These are phyloP conservation scores for Festucalex cinctus DNA, from an alignment of 2,113 vertebrate genomes.

Conservation along the genomic window DNA sequence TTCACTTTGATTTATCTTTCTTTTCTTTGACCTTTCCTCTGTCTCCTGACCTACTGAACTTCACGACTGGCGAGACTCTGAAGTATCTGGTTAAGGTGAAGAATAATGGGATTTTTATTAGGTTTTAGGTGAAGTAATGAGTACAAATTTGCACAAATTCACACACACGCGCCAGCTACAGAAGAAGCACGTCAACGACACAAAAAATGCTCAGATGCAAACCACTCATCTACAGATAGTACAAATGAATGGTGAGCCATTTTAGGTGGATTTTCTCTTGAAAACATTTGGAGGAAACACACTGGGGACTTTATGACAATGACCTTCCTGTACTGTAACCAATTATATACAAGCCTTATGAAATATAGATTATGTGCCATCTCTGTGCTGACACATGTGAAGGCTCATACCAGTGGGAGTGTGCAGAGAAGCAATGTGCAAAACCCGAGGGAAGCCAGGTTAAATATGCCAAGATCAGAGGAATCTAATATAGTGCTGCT, in stretches of 20 bases:
- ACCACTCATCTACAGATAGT: not conserved
- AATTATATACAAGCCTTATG: slow-evolving; percentile 72
- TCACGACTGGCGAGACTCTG: no score
- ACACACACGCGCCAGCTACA: no score
- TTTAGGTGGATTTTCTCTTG: slow-evolving; percentile 40
- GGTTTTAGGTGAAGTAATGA: no score
- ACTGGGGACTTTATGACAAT: slow-evolving; percentile 45
- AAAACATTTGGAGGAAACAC: slow-evolving; percentile 15
- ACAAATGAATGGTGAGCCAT: slow-evolving; percentile 1
- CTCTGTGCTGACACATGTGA: slow-evolving; percentile 58
- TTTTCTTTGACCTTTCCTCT: no score
- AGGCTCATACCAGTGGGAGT: slow-evolving; percentile 40
- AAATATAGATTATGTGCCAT: slow-evolving; percentile 75
- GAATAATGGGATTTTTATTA: no score
- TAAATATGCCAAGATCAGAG: slow-evolving; percentile 44
- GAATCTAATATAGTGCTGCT: slow-evolving; percentile 23
- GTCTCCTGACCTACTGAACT: no score
- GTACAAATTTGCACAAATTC: no score
- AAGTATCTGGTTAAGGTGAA: no score
- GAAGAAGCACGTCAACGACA: not conserved
- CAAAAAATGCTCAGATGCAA: not conserved
- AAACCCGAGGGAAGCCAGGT: slow-evolving; percentile 38
- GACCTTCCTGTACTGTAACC: slow-evolving; percentile 65
- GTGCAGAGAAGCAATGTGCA: slow-evolving; percentile 25
- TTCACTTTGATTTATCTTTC: no score